A percentile compares a stretch with the other conserved stretches of the same genome.
phyloP scores from a whole-genome alignment of 2,797 vertebrate genomes.

The Mus minutoides region DNA sequence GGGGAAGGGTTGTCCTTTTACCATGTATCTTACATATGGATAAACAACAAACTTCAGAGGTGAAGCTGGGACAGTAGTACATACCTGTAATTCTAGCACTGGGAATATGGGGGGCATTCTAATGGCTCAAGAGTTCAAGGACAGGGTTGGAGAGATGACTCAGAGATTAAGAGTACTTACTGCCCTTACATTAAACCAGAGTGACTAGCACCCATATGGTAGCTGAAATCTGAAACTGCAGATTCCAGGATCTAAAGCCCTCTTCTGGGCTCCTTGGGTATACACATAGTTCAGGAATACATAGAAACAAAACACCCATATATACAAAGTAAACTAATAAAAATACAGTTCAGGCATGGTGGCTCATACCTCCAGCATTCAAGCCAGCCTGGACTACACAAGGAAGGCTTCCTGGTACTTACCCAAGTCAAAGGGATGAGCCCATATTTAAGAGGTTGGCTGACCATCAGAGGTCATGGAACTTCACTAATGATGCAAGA shows the following conservation, averaged over 20 bases:
- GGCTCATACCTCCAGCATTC: neutral
- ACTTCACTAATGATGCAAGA: neutral
- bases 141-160: neutral
- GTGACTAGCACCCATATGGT: neutral
- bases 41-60: slow-evolving; percentile 35
- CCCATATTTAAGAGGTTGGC: neutral
- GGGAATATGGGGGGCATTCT: neutral
- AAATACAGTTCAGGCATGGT: neutral
- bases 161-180: neutral
- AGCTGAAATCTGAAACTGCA: neutral
- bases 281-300: neutral
- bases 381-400: neutral
- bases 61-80: neutral
- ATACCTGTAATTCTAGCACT: neutral
- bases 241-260: neutral
- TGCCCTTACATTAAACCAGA: neutral
- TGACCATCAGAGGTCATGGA: neutral
- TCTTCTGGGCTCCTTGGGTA: neutral
- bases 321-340: neutral
- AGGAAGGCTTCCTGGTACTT: neutral
- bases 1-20: neutral
- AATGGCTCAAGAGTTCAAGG: neutral
- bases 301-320: neutral
- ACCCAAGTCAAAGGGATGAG: neutral
- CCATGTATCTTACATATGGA: neutral